Conservation (phyloP, 1,140 invertebrate genomes). For the Brachionus plicatilis region DNA sequence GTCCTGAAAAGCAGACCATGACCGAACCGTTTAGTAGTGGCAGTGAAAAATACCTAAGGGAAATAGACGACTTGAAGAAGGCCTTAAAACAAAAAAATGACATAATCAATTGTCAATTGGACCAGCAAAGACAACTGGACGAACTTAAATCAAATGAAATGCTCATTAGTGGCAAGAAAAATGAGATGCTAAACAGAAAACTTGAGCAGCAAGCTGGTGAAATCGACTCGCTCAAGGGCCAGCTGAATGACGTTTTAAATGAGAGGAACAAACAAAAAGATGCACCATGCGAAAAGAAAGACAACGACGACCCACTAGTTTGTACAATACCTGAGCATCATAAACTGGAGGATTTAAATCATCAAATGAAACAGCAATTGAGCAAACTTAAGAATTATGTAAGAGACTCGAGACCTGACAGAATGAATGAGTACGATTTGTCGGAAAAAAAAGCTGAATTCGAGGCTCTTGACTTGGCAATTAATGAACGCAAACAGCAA, state of each 20-base stretch:
- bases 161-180: background rate
- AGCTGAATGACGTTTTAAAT: background rate
- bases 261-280: background rate
- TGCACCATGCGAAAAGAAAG: background rate
- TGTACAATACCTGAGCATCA: conserved; percentile 39
- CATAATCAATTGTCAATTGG: background rate
- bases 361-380: background rate
- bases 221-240: background rate
- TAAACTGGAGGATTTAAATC: conserved; percentile 35
- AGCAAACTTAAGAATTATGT: background rate
- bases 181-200: background rate
- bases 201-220: conserved; percentile 1
- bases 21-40: background rate
- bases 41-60: background rate
- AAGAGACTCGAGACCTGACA: background rate
- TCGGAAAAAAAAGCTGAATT: conserved; percentile 27
- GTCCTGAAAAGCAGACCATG: conserved; percentile 25
- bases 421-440: conserved; percentile 1
- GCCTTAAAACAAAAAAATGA: background rate
- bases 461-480: conserved; percentile 32
- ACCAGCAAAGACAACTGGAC: background rate
- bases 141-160: conserved; percentile 5
- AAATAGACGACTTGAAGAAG: conserved; percentile 5
- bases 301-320: background rate
- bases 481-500: conserved; percentile 33